phyloP scores from a whole-genome alignment of 2,888 invertebrate species.

The Hipparchia sbordonii region DNA sequence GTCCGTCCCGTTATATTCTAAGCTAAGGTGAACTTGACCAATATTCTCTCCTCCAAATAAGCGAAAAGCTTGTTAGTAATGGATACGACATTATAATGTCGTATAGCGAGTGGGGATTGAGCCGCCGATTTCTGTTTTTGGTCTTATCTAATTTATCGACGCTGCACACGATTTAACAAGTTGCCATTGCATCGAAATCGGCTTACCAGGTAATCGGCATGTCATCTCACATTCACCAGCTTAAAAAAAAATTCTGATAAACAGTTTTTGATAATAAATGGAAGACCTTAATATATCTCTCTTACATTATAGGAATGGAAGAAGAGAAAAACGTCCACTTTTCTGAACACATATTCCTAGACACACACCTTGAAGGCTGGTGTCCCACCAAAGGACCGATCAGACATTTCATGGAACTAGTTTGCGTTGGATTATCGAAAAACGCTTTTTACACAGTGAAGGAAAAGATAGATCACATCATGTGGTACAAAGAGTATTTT shows the following conservation, averaged over 20 bases:
- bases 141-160: no score
- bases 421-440: conserved; percentile 95
- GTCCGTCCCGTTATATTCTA: no score
- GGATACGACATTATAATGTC: no score
- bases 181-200: neutral
- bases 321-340: conserved; percentile 90
- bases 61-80: no score
- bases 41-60: no score
- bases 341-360: conserved; percentile 97
- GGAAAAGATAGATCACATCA: conserved; percentile 94
- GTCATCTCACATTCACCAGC: no score
- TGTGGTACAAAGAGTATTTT: conserved; percentile 97
- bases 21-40: no score
- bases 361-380: conserved; percentile 92
- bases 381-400: conserved; percentile 96
- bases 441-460: conserved; percentile 94
- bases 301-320: conserved; percentile 79
- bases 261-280: no score
- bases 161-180: neutral
- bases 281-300: neutral
- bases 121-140: no score
- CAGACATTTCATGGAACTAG: conserved; percentile 98
- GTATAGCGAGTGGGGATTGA: no score
- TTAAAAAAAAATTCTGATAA: no score
- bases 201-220: no score